These are phyloP conservation scores for Melanotaenia maccullochi DNA, from an alignment of 2,797 vertebrate genomes.

Conservation along the genomic window DNA sequence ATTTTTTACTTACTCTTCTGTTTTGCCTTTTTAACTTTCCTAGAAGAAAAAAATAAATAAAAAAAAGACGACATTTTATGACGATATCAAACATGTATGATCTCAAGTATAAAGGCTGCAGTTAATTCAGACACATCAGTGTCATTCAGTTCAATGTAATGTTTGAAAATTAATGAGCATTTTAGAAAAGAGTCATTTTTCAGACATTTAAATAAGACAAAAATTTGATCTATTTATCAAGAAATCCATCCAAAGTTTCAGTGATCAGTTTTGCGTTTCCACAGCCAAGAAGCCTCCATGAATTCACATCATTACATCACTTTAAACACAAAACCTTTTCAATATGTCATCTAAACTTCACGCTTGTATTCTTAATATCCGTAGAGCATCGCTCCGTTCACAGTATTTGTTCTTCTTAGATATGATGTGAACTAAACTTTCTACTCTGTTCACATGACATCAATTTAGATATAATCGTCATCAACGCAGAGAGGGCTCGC, in stretches of 20 bases:
- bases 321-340: not conserved
- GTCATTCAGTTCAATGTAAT: too few species aligned
- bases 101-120: too few species aligned
- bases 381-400: not conserved
- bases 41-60: slow-evolving; percentile 50
- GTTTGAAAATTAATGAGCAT: not conserved
- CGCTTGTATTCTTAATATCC: too few species aligned
- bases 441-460: too few species aligned
- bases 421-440: not conserved
- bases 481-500: not conserved
- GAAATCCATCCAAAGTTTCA: not conserved
- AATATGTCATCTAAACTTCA: not conserved
- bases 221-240: not conserved
- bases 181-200: not conserved
- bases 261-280: too few species aligned
- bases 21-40: slow-evolving; percentile 97
- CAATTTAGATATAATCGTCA: too few species aligned
- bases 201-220: not conserved
- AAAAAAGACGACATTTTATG: not conserved
- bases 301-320: not conserved
- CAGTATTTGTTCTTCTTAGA: not conserved
- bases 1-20: slow-evolving; percentile 89
- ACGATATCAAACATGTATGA: not conserved
- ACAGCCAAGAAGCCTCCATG: not conserved
- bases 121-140: too few species aligned